Conservation (phyloP, 2,113 vertebrate species). For the Corvus cornix region DNA sequence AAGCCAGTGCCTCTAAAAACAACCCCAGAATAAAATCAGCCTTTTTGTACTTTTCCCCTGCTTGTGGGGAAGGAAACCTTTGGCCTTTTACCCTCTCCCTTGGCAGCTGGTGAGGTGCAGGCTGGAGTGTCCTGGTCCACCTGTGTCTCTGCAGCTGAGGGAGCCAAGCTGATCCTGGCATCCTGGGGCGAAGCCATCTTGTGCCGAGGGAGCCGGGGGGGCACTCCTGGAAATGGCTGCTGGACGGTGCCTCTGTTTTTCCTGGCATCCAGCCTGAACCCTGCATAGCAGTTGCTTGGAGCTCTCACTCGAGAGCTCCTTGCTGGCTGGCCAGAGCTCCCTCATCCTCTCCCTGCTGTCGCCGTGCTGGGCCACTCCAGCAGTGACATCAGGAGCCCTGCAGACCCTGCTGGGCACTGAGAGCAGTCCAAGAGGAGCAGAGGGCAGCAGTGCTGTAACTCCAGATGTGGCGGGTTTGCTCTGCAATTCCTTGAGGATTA, state of each 20-base stretch:
- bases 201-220: background rate
- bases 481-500: background rate
- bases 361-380: background rate
- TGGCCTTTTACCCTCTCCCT: background rate
- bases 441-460: background rate
- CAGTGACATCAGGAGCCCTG: background rate
- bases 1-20: background rate
- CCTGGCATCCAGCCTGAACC: slow-evolving; percentile 46
- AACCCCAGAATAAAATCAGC: background rate
- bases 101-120: background rate
- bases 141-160: background rate
- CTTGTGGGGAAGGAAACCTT: background rate
- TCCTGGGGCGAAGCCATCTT: slow-evolving; percentile 10
- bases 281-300: background rate
- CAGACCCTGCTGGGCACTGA: background rate
- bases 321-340: background rate
- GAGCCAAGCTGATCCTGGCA: background rate
- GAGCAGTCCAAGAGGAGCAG: background rate
- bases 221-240: slow-evolving; percentile 28
- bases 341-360: background rate
- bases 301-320: background rate
- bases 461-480: fast-evolving
- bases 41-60: background rate
- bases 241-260: background rate
- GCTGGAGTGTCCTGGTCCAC: background rate